A percentile compares a stretch with the other conserved stretches of the same genome.
Conservation (phyloP, 2,888 invertebrate species). For the Phalangium opilio region DNA sequence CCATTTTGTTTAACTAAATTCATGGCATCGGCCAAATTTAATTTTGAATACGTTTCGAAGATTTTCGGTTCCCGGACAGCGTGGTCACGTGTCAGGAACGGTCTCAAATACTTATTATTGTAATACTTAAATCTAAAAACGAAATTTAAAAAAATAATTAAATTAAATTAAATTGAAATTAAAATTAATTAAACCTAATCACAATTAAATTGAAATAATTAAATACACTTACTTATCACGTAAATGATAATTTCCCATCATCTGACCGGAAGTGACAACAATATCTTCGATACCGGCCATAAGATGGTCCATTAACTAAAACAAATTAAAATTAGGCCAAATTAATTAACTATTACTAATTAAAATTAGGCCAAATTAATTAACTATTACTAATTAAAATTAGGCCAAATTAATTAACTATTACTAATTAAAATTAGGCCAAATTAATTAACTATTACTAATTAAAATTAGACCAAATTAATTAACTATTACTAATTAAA, state of each 20-base stretch:
- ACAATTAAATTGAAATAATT: neutral
- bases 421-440: constrained; percentile 26
- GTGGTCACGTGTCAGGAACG: constrained; percentile 11
- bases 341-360: constrained; percentile 60
- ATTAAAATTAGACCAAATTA: no score
- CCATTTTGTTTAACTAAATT: constrained; percentile 47
- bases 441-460: constrained; percentile 66
- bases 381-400: constrained; percentile 44
- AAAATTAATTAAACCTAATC: no score
- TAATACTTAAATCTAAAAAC: constrained; percentile 66
- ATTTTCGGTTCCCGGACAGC: constrained; percentile 50
- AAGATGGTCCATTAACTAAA: constrained; percentile 87
- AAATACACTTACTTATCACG: constrained; percentile 52
- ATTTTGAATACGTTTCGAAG: constrained; percentile 79
- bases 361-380: no score
- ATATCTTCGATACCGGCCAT: constrained; percentile 97
- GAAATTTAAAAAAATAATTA: no score
- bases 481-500: constrained; percentile 52
- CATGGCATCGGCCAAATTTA: constrained; percentile 86
- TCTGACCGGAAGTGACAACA: constrained; percentile 67
- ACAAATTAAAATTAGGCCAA: constrained; percentile 22
- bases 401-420: no score
- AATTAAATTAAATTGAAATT: neutral
- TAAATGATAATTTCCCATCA: constrained; percentile 80
- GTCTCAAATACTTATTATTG: constrained; percentile 84